Conservation (phyloP, 1,140 invertebrate species). For the Meloidogyne hapla region DNA sequence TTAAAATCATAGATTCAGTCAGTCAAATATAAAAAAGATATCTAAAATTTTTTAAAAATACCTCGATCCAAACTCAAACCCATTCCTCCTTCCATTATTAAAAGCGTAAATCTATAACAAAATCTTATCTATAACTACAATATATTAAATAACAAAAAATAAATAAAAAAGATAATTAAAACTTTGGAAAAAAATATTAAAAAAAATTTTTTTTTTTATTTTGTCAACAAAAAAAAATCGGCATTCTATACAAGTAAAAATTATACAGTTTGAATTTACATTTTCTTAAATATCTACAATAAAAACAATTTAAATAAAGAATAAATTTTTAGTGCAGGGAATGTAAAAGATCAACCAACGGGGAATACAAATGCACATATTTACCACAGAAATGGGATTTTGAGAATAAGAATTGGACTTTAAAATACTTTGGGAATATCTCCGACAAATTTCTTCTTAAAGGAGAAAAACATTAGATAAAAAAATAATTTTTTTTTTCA, state of each 20-base stretch:
- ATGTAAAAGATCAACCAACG: neutral
- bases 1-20: neutral
- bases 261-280: neutral
- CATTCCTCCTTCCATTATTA: neutral
- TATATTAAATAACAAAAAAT: too few relatives aligned
- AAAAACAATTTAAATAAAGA: neutral
- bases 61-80: neutral
- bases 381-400: neutral
- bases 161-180: too few relatives aligned
- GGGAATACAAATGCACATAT: neutral
- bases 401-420: neutral
- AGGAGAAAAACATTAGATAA: too few relatives aligned
- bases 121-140: neutral
- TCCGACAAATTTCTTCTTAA: too few relatives aligned
- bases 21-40: neutral
- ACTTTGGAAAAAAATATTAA: too few relatives aligned
- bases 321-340: neutral
- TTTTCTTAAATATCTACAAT: neutral
- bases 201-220: too few relatives aligned
- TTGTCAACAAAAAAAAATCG: too few relatives aligned
- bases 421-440: neutral
- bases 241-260: neutral
- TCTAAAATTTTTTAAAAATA: neutral
- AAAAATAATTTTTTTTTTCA: too few relatives aligned
- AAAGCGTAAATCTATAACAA: neutral